phyloP scores from a whole-genome alignment of 2,113 vertebrate species.

The Lates calcarifer region DNA sequence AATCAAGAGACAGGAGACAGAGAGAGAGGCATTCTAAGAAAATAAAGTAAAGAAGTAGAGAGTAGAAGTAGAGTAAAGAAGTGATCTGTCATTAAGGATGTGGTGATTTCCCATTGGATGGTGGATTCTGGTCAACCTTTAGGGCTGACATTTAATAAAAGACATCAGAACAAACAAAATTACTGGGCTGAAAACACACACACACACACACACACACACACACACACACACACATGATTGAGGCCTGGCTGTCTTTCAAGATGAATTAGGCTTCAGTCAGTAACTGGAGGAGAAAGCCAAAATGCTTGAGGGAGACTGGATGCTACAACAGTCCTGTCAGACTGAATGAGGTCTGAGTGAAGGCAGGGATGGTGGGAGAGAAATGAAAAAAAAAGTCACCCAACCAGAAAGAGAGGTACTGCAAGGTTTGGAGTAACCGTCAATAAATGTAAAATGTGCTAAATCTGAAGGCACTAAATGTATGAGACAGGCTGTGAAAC shows the following conservation, averaged over 20 bases:
- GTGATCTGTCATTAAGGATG: slow-evolving; percentile 28
- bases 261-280: slow-evolving; percentile 65
- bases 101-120: slow-evolving; percentile 55
- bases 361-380: slow-evolving; percentile 12
- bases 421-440: slow-evolving; percentile 10
- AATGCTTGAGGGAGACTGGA: slow-evolving; percentile 61
- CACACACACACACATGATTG: slow-evolving; percentile 40
- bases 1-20: not conserved
- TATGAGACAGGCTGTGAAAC: not conserved
- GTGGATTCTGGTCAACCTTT: slow-evolving; percentile 60
- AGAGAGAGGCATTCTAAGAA: not conserved
- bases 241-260: slow-evolving; percentile 60
- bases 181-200: slow-evolving; percentile 48
- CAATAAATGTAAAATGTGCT: not conserved
- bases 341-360: slow-evolving; percentile 45
- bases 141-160: slow-evolving; percentile 75
- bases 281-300: slow-evolving; percentile 64
- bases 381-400: slow-evolving; percentile 34
- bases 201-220: slow-evolving; percentile 37
- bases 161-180: slow-evolving; percentile 51
- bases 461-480: not conserved
- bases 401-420: slow-evolving; percentile 34
- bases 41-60: no score
- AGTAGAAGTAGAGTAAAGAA: slow-evolving; percentile 23
- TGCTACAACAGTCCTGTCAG: slow-evolving; percentile 52